phyloP scores from a whole-genome alignment of 2,113 vertebrate species.

The Picathartes gymnocephalus region DNA sequence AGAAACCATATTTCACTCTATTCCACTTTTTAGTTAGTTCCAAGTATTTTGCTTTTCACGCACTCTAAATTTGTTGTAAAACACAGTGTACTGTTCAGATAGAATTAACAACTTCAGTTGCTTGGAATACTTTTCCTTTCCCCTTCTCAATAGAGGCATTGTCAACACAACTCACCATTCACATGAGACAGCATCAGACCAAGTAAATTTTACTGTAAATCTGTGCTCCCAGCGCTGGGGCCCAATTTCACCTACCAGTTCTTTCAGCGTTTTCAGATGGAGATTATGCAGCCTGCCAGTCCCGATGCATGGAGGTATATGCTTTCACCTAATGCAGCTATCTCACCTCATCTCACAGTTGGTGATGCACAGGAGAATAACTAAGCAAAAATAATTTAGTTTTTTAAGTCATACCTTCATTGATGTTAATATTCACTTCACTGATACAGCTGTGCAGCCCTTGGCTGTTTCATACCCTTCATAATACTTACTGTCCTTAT shows the following conservation, averaged over 20 bases:
- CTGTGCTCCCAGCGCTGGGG: background rate
- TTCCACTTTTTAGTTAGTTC: background rate
- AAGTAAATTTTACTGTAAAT: background rate
- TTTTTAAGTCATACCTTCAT: background rate
- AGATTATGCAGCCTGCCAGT: background rate
- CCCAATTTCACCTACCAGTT: background rate
- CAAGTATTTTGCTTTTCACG: background rate
- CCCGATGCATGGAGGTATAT: background rate
- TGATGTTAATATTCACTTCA: background rate
- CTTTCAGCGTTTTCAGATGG: background rate
- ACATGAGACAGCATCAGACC: background rate
- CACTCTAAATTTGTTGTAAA: background rate
- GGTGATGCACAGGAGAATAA: background rate
- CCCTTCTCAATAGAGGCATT: background rate
- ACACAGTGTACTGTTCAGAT: background rate
- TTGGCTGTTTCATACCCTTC: background rate
- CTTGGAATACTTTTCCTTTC: background rate
- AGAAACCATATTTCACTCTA: background rate
- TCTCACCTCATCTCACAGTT: background rate
- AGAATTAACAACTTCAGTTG: background rate
- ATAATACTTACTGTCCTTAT: background rate
- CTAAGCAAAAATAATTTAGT: background rate
- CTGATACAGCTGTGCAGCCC: background rate
- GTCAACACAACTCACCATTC: background rate
- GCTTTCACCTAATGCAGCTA: background rate